Percentiles rank a stretch among this genome's conserved stretches.
Evolutionary conservation across 2,888 invertebrate genomes (phyloP).

Genomic region (Polyommatus icarus): DNA sequence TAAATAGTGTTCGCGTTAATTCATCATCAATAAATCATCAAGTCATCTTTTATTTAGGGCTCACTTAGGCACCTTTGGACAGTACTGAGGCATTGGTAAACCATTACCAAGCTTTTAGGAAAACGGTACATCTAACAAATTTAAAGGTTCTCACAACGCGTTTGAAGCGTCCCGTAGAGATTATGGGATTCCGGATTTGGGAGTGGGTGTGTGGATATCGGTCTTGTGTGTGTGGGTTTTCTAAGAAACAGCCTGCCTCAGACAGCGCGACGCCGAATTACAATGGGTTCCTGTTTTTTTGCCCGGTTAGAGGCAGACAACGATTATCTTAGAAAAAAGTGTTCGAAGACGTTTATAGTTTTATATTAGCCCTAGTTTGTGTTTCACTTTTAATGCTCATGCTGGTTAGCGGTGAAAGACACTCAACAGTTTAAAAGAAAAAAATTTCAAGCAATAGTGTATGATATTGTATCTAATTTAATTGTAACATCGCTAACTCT

Average conservation of each 20-base stretch:
- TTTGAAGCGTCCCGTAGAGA: neutral
- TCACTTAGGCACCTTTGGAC: no score
- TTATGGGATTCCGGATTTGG: neutral
- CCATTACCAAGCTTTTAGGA: no score
- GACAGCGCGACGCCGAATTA: conserved; percentile 75
- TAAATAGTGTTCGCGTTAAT: no score
- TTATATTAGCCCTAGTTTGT: conserved; percentile 62
- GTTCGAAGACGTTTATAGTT: conserved; percentile 59
- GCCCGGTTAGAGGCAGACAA: conserved; percentile 57
- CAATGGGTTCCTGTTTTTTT: conserved; percentile 70
- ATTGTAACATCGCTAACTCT: neutral
- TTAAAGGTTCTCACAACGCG: neutral
- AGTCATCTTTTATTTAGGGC: no score
- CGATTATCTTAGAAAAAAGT: conserved; percentile 63
- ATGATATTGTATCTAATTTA: neutral
- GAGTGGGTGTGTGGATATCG: neutral
- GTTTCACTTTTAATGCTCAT: conserved; percentile 32
- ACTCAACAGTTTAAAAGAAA: neutral
- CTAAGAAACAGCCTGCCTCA: conserved; percentile 67
- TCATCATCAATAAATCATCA: no score
- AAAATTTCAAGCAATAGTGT: neutral
- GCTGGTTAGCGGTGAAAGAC: neutral
- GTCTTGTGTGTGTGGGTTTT: conserved; percentile 47
- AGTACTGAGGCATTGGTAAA: no score
- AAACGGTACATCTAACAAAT: neutral